phyloP scores from a whole-genome alignment of 2,113 vertebrate genomes.

The Glaucidium brasilianum region DNA sequence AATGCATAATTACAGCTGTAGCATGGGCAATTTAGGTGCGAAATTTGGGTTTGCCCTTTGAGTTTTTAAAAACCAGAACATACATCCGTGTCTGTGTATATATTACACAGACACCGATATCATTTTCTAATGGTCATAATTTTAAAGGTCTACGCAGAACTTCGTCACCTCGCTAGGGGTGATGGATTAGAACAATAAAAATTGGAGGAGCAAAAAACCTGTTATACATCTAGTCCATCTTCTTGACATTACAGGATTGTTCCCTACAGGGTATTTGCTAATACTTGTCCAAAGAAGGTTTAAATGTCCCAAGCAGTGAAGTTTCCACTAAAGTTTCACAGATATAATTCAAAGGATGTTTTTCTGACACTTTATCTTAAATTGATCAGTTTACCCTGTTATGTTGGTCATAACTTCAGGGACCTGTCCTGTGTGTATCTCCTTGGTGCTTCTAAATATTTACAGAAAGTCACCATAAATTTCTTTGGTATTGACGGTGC shows the following conservation, averaged over 20 bases:
- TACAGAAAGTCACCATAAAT: background rate
- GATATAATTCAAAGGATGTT: background rate
- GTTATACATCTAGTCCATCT: conserved; percentile 23
- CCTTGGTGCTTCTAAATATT: background rate
- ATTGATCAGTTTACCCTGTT: background rate
- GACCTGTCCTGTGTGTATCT: background rate
- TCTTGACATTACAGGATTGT: background rate
- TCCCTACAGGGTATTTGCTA: conserved; percentile 3
- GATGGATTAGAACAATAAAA: conserved; percentile 55
- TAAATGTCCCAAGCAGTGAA: conserved; percentile 18
- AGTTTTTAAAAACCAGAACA: background rate
- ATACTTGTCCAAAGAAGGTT: background rate
- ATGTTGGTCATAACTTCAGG: background rate
- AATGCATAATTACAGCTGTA: background rate
- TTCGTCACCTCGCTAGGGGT: background rate
- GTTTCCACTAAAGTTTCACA: background rate
- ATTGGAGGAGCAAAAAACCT: conserved; percentile 15
- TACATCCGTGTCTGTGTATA: background rate
- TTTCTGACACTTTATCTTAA: background rate
- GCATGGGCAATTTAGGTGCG: background rate
- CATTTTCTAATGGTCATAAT: conserved; percentile 41
- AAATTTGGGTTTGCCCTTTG: background rate
- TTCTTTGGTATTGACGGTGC: background rate
- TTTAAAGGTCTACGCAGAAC: conserved; percentile 35
- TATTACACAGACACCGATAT: background rate